Conservation (phyloP, 2,888 invertebrate species). For the Ochropacha duplaris region DNA sequence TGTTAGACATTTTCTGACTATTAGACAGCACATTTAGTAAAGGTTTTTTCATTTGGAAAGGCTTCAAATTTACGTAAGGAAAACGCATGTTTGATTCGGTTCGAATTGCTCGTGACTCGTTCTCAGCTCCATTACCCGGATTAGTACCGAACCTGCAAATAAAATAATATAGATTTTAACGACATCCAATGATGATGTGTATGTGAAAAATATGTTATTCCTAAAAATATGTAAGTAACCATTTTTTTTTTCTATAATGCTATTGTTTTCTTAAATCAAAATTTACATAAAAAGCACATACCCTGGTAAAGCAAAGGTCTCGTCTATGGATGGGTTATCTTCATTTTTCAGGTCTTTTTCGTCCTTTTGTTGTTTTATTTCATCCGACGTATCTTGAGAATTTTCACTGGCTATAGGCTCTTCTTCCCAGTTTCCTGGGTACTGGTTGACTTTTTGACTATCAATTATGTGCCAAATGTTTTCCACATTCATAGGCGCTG, state of each 20-base stretch:
- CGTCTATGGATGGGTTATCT: conserved; percentile 39
- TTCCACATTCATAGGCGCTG: conserved; percentile 52
- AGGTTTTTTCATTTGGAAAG: conserved; percentile 67
- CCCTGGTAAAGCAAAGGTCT: conserved; percentile 74
- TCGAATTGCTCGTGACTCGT: conserved; percentile 74
- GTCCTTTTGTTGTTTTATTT: conserved; percentile 13
- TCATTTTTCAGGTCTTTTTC: conserved; percentile 21
- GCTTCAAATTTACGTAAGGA: conserved; percentile 73
- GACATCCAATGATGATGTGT: background rate
- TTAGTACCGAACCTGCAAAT: conserved; percentile 65
- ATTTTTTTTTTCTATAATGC: too few relatives aligned
- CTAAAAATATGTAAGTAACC: too few relatives aligned
- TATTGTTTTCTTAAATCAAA: too few relatives aligned
- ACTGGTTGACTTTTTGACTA: conserved; percentile 61
- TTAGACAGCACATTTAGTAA: conserved; percentile 37
- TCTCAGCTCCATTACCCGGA: conserved; percentile 69
- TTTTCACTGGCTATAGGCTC: conserved; percentile 40
- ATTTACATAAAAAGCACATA: conserved; percentile 39
- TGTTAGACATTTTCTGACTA: conserved; percentile 59
- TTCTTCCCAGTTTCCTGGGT: conserved; percentile 64
- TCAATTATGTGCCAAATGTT: conserved; percentile 78
- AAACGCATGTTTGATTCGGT: conserved; percentile 70
- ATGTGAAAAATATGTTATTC: too few relatives aligned
- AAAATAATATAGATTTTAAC: conserved; percentile 24
- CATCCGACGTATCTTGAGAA: conserved; percentile 14